Percentiles rank a stretch among this genome's conserved stretches.
These are phyloP conservation scores for Acromyrmex heyeri DNA, from an alignment of 1,140 invertebrate genomes.

Conservation along the genomic window DNA sequence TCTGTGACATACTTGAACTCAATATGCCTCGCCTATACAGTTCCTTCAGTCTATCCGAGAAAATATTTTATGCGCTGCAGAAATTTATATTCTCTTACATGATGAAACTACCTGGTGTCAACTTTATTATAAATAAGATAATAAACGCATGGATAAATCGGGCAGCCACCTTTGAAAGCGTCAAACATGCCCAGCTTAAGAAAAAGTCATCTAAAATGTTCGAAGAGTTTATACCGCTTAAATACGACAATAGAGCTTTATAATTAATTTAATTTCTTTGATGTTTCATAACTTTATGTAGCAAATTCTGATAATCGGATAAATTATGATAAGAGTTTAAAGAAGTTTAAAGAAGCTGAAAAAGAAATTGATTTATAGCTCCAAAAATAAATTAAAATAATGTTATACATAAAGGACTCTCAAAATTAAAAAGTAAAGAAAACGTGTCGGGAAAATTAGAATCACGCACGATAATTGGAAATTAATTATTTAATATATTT, in stretches of 20 bases:
- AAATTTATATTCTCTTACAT: background rate
- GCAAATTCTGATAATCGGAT: background rate
- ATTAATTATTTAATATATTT: too few relatives aligned
- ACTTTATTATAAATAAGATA: background rate
- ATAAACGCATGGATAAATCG: background rate
- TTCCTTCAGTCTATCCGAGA: background rate
- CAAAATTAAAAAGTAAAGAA: too few relatives aligned
- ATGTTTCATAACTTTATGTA: background rate
- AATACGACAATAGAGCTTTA: background rate
- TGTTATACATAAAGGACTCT: too few relatives aligned
- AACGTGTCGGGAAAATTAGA: too few relatives aligned
- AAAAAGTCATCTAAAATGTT: background rate
- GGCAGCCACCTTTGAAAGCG: background rate
- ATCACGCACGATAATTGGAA: too few relatives aligned
- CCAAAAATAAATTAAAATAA: too few relatives aligned
- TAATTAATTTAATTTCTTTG: background rate
- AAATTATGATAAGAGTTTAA: background rate
- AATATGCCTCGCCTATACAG: conserved; percentile 7
- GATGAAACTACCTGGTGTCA: background rate
- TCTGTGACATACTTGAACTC: background rate
- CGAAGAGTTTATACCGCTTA: background rate
- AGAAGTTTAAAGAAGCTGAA: too few relatives aligned
- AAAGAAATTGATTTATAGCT: too few relatives aligned
- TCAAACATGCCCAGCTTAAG: background rate
- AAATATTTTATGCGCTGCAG: background rate